Evolutionary conservation across 2,113 vertebrate species (phyloP).

Genomic region (Orycteropus afer): DNA sequence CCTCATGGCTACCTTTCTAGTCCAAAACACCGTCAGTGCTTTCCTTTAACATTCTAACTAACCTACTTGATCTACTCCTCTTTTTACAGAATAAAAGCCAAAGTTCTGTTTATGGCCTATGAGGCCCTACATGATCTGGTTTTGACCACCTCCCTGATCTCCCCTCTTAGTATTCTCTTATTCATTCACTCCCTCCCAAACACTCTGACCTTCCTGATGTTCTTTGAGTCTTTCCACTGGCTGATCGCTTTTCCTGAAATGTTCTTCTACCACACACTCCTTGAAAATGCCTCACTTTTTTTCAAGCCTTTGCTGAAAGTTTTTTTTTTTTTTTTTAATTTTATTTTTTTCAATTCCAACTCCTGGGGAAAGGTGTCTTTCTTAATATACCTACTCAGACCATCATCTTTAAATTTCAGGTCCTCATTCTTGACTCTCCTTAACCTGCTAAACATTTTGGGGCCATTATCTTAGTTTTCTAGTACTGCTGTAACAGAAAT

Average conservation of each 20-base stretch:
- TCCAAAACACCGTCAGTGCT: not conserved
- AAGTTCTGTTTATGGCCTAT: not conserved
- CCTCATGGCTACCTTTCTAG: too few relatives aligned
- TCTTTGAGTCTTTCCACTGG: not conserved
- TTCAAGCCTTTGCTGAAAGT: not conserved
- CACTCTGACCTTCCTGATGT: not conserved
- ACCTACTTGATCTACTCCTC: not conserved
- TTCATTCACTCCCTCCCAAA: not conserved
- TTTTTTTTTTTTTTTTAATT: too few relatives aligned
- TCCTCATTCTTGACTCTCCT: not conserved
- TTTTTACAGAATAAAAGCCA: not conserved
- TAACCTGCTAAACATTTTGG: not conserved
- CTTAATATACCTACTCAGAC: too few relatives aligned
- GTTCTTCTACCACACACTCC: not conserved
- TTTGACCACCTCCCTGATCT: not conserved
- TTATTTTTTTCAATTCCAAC: too few relatives aligned
- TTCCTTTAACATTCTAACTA: not conserved
- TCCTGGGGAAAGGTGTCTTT: too few relatives aligned
- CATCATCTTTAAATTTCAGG: not conserved
- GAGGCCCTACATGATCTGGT: not conserved
- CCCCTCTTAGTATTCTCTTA: not conserved
- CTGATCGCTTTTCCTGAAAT: not conserved
- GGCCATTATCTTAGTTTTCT: too few relatives aligned
- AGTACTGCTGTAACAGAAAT: too few relatives aligned
- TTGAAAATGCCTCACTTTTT: not conserved